Conservation (phyloP, 2,888 invertebrate genomes). For the Drosophila conformis region DNA sequence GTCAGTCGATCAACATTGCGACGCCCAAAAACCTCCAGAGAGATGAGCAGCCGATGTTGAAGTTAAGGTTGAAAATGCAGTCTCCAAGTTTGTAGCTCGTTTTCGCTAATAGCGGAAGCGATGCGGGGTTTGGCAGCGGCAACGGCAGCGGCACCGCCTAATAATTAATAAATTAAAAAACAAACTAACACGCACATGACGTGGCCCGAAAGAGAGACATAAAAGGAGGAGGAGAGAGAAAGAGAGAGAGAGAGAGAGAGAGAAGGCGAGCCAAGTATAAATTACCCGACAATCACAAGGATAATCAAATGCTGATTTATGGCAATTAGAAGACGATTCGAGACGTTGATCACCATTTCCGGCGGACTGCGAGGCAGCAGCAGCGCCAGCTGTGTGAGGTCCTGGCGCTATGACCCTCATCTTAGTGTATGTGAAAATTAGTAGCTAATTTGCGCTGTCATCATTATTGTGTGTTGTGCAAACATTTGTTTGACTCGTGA, state of each 20-base stretch:
- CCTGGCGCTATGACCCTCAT: constrained; percentile 64
- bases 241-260: neutral
- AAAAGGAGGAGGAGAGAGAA: neutral
- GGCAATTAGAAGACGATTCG: constrained; percentile 61
- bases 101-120: constrained; percentile 77
- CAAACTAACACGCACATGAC: constrained; percentile 73
- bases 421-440: constrained; percentile 66
- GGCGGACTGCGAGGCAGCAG: constrained; percentile 27
- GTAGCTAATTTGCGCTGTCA: constrained; percentile 80
- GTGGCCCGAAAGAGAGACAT: constrained; percentile 11
- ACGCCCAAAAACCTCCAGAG: constrained; percentile 28
- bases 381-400: constrained; percentile 78
- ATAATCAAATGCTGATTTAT: constrained; percentile 80
- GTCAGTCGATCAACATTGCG: constrained; percentile 40
- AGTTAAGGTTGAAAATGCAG: neutral
- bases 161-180: constrained; percentile 79
- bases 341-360: constrained; percentile 50
- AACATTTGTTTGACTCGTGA: constrained; percentile 72
- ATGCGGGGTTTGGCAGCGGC: constrained; percentile 34
- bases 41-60: constrained; percentile 16
- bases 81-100: constrained; percentile 17
- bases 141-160: constrained; percentile 58
- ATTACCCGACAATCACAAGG: constrained; percentile 49
- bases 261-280: constrained; percentile 5
- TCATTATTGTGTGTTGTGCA: constrained; percentile 79